A percentile compares a stretch with the other conserved stretches of the same genome.
These are phyloP conservation scores for Bradysia coprophila DNA, from an alignment of 1,140 invertebrate species.

Conservation along the genomic window DNA sequence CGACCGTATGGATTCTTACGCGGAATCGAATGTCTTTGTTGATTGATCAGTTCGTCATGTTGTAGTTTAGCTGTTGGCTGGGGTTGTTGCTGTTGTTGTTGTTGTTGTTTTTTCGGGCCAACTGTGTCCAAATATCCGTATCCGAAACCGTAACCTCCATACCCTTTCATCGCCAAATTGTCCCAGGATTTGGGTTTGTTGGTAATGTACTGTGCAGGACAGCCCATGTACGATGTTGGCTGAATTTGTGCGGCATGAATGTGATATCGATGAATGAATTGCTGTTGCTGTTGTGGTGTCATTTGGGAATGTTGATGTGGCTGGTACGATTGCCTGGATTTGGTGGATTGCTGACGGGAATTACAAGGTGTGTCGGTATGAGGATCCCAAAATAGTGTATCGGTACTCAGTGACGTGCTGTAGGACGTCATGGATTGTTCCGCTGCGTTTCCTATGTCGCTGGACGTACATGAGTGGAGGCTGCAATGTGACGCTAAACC, in stretches of 20 bases:
- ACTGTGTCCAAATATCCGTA: constrained; percentile 60
- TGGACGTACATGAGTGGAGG: constrained; percentile 59
- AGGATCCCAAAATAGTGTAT: constrained; percentile 65
- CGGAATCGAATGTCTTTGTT: constrained; percentile 27
- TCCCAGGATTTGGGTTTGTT: constrained; percentile 76
- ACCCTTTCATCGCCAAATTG: constrained; percentile 62
- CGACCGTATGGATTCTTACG: constrained; percentile 29
- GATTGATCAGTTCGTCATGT: constrained; percentile 22
- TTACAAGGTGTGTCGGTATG: constrained; percentile 20
- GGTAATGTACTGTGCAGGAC: constrained; percentile 30
- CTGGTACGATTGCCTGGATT: constrained; percentile 20
- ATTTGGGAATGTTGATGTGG: constrained; percentile 16
- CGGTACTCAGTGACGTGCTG: constrained; percentile 63
- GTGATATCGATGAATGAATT: constrained; percentile 18
- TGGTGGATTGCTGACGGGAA: constrained; percentile 21
- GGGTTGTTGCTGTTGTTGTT: constrained; percentile 13
- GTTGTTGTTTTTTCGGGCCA: constrained; percentile 25
- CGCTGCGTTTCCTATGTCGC: constrained; percentile 37
- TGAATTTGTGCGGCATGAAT: constrained; percentile 27
- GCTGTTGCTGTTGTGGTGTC: constrained; percentile 19
- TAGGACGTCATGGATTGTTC: constrained; percentile 55
- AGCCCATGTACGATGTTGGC: constrained; percentile 24
- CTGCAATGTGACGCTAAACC: constrained; percentile 55
- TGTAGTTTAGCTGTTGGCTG: constrained; percentile 27
- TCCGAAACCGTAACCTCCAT: constrained; percentile 65